phyloP scores from a whole-genome alignment of 2,888 invertebrate genomes.

The Atrina japonica region DNA sequence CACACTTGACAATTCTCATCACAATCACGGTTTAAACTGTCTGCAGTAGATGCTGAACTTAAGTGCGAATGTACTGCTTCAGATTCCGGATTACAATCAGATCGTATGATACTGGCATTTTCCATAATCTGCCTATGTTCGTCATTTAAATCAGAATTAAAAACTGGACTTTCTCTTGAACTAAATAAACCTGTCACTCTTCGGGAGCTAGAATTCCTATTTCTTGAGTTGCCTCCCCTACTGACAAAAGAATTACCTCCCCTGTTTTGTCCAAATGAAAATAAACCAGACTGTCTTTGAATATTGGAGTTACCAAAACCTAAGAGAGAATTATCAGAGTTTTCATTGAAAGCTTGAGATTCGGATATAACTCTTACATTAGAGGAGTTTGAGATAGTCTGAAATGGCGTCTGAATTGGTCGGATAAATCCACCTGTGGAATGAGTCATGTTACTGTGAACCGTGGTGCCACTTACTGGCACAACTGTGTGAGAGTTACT shows the following conservation, averaged over 20 bases:
- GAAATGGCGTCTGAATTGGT: slow-evolving; percentile 11
- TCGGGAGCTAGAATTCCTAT: background rate
- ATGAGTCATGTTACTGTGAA: background rate
- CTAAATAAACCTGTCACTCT: background rate
- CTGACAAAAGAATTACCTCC: background rate
- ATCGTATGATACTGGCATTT: too few relatives aligned
- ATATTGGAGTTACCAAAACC: background rate
- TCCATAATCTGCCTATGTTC: too few relatives aligned
- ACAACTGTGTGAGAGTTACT: background rate
- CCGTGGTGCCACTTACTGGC: background rate
- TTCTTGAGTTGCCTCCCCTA: background rate
- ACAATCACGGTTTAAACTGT: slow-evolving; percentile 21
- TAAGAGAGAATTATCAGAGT: background rate
- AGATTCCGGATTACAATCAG: too few relatives aligned
- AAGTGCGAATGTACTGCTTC: background rate
- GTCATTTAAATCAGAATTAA: background rate
- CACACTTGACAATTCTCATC: slow-evolving; percentile 39
- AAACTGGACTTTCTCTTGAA: background rate
- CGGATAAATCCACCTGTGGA: background rate
- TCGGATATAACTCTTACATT: slow-evolving; percentile 20
- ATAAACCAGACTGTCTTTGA: background rate
- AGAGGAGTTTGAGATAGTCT: slow-evolving; percentile 4
- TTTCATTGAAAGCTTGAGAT: slow-evolving; percentile 5
- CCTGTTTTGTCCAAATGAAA: too few relatives aligned
- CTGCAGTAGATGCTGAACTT: background rate